Conservation (phyloP, 2,888 invertebrate genomes). For the Hydriomena furcata region DNA sequence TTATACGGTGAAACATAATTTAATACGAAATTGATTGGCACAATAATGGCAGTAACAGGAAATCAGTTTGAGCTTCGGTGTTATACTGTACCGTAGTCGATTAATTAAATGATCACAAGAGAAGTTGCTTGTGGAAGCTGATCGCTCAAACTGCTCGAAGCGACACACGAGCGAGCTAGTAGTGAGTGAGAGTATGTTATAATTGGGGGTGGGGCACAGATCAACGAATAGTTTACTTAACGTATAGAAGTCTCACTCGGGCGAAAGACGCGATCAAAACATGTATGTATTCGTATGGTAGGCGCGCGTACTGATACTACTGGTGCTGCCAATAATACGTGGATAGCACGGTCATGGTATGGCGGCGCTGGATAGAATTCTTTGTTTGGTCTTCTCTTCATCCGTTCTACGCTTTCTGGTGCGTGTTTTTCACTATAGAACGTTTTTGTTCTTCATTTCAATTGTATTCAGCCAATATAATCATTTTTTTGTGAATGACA, state of each 20-base stretch:
- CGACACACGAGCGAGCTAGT: constrained; percentile 30
- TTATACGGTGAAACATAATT: constrained; percentile 56
- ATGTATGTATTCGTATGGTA: no score
- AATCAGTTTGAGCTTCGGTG: constrained; percentile 68
- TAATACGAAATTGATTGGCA: constrained; percentile 67
- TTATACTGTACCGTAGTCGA: constrained; percentile 67
- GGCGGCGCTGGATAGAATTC: no score
- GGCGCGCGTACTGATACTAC: no score
- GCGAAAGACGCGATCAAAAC: no score
- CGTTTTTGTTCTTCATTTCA: no score
- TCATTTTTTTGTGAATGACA: no score
- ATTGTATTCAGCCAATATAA: no score
- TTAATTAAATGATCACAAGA: constrained; percentile 75
- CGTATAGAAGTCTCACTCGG: constrained; percentile 1
- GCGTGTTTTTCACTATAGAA: no score
- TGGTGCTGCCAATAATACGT: no score
- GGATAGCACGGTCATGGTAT: no score
- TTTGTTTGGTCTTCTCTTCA: no score
- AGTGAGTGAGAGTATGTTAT: constrained; percentile 1
- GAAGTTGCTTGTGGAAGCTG: constrained; percentile 53
- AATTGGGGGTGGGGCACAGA: constrained; percentile 3
- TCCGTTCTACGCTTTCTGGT: no score
- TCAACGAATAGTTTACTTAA: neutral
- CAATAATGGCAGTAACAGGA: constrained; percentile 73
- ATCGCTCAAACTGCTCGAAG: constrained; percentile 45